Evolutionary conservation across 2,888 invertebrate species (phyloP).

Genomic region (Cheilosia vernalis): DNA sequence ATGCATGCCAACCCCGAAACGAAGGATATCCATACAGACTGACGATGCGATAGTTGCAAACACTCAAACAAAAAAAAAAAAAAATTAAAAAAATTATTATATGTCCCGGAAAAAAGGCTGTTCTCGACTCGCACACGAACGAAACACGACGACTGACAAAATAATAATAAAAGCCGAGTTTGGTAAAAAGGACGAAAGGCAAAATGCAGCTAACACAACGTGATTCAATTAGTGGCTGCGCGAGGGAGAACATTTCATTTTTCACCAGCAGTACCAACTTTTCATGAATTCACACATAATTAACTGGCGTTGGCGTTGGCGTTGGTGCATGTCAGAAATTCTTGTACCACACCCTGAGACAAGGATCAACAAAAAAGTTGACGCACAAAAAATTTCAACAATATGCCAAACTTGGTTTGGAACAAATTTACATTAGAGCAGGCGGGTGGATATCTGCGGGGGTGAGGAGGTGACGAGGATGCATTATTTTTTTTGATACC

Average conservation of each 20-base stretch:
- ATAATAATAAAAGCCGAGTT: slow-evolving; percentile 49
- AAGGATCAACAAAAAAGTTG: slow-evolving; percentile 39
- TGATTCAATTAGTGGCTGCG: slow-evolving; percentile 66
- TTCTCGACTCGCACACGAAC: slow-evolving; percentile 17
- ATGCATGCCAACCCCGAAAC: slow-evolving; percentile 45
- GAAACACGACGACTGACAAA: slow-evolving; percentile 43
- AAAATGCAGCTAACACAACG: slow-evolving; percentile 45
- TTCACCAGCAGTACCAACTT: slow-evolving; percentile 61
- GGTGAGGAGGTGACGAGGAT: too few relatives aligned
- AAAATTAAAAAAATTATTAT: slow-evolving; percentile 27
- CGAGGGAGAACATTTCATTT: slow-evolving; percentile 57
- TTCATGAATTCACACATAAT: slow-evolving; percentile 74
- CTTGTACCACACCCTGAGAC: slow-evolving; percentile 45
- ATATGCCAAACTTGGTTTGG: neutral
- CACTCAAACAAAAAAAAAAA: slow-evolving; percentile 38
- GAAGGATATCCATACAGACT: slow-evolving; percentile 22
- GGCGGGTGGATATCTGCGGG: too few relatives aligned
- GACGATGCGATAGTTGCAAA: slow-evolving; percentile 48
- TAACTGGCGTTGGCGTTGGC: slow-evolving; percentile 69
- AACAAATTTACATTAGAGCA: slow-evolving; percentile 53
- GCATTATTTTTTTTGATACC: neutral
- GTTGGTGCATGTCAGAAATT: slow-evolving; percentile 61
- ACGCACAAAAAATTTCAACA: slow-evolving; percentile 2
- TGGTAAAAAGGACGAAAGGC: slow-evolving; percentile 16
- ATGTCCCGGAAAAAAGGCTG: slow-evolving; percentile 51